Evolutionary conservation across 2,113 vertebrate genomes (phyloP), one percentile per base, ranked within the genome.

Genomic region (Todiramphus chloris): DNA sequence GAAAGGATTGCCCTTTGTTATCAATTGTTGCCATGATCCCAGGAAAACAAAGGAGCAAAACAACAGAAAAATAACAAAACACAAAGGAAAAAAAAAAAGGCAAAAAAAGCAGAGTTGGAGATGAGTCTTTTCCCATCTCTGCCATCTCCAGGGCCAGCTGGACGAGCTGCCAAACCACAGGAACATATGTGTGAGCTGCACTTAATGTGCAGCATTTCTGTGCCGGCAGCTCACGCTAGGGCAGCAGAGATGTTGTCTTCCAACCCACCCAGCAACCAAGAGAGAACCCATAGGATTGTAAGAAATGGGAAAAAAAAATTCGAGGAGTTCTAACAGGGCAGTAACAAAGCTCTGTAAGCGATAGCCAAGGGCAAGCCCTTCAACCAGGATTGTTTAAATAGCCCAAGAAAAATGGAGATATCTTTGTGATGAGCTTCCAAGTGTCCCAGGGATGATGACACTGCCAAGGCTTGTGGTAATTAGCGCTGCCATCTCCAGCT

Each of bases 391-490:
- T 37, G 15, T 16, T 46, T 53, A 37, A 68, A 53, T 4, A 35
- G 8, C 37, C 20, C 6, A 17, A 55, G 23, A 33, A 59, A 46
- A 44, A 18, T 10, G 27, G 7, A 33, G 13, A 12, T 6, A 4
- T 21, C 20, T 28, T 13, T 12, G 11, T 11, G 39, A 3, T 14
- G 37, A 75, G 28, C 28, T 64, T 63, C 51, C 37, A 25, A 48
- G 27, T 2, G 10, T 46, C 68, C 58, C 13, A 27, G 68, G 3
- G 50, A 16, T 16, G 74, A 24, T 0, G 2, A 15, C 1, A 2
- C 44, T 48, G 50, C 17, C 0, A 1, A 48, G 53, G 55, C 25
- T 63, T 31, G 30, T 16, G 13, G 4, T 28, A 18, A 66, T 67
- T 20, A 25, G 30, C 0, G 2, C 60, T 48, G n/a, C 43, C 27